Evolutionary conservation across 2,113 vertebrate species (phyloP), one percentile per base, ranked within the genome.

Genomic region (Procapra przewalskii): DNA sequence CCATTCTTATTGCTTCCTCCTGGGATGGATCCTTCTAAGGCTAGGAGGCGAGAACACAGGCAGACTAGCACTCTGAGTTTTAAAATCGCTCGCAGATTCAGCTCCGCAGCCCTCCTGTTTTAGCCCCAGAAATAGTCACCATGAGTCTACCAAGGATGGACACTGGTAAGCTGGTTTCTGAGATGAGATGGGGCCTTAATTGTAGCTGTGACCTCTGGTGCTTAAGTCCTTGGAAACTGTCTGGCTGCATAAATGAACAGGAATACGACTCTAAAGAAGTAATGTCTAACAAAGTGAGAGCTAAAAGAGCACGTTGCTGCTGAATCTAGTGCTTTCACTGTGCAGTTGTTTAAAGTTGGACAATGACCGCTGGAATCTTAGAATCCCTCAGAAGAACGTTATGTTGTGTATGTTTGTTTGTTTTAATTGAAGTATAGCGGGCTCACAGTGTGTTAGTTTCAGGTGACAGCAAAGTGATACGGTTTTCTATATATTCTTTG

Each of bases 221-320:
- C 81, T 14, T 15, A 36, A 16, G 25, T 77, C 84, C 80, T 77
- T 45, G 27, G 62, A 43, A 52, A n/a, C n/a, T 21, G 45, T 36
- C 40, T 54, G 13, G 33, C 55, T 31, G 43, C n/a, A 7, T 59
- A 14, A 8, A 9, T 6, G n/a, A n/a, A 36, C 15, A 3, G 7
- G 36, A 59, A 33, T 67, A 62, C 3, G 29, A 29, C 21, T 27
- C 64, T 27, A 90, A 57, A 94, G 82, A 79, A 88, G n/a, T 57
- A 17, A 52, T 90, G 95, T 95, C 71, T 93, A 88, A 90, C 90
- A 29, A 97, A 90, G 79, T 90, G 82, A 98, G 94, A 94, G 81
- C 40, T 36, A 29, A 43, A 33, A 57, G 48, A 59, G 85, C 88
- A 91, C 9, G 94, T 67, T 29, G 79, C 83, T 77, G 77, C 54